Evolutionary conservation across 2,113 vertebrate genomes (phyloP), one percentile per base, ranked within the genome.

Genomic region (Ictalurus furcatus): DNA sequence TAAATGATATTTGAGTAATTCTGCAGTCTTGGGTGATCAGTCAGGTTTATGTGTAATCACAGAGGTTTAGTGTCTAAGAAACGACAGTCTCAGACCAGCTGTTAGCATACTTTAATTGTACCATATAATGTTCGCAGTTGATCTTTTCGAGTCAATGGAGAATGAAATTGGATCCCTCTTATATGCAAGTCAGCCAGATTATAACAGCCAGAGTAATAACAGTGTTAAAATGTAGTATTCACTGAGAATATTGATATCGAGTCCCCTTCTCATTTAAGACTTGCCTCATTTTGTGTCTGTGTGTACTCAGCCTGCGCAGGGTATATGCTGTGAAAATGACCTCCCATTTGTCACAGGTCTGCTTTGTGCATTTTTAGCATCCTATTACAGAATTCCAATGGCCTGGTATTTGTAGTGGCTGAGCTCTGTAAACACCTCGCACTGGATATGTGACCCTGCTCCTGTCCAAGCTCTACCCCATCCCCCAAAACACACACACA

Each of bases 131-230:
- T 52, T 85, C 59, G 48, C n/a, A 80, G 71, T 85, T 89, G 84
- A 85, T 89, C 88, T 89, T 85, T 89, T 89, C 88, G 73, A 89
- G 88, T 89, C 88, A 89, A 85, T 80, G 73, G 74, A 89, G 88
- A 89, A 89, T 80, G 88, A 89, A 89, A 89, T 85, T 86, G 84
- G 84, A 89, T 89, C 61, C 65, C 58, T 23, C 84, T 85, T 89
- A 89, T 81, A 67, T 79, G 30, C 61, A n/a, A 89, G 88, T 89
- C 88, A 86, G 88, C 88, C 84, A 80, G 84, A 85, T 85, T 86
- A 80, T 86, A 86, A 89, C 84, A 89, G 25, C 88, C 65, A 71
- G 56, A 30, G 74, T 89, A 85, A 89, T 89, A 79, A 80, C 83
- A 80, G 84, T 85, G 84, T 86, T 89, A 89, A 85, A 89, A 81